Evolutionary conservation across 2,888 invertebrate genomes (phyloP).

Genomic region (Lasioglossum figueresi): DNA sequence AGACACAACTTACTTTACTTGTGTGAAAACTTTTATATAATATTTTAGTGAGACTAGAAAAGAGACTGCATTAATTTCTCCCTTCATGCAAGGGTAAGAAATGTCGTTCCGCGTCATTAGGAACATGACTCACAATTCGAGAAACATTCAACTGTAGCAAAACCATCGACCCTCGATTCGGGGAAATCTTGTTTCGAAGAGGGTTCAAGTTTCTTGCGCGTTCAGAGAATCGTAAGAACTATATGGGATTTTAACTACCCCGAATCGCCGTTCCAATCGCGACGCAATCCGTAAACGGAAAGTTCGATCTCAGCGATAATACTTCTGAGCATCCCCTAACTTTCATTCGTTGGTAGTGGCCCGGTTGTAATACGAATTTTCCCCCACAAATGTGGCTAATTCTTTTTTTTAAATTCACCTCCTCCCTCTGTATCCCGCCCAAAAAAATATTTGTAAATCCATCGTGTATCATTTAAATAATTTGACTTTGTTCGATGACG

Average conservation of each 20-base stretch:
- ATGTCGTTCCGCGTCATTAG: constrained; percentile 23
- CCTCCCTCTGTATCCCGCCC: too few relatives aligned
- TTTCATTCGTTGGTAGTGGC: too few relatives aligned
- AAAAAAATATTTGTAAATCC: not conserved
- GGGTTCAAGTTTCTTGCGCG: not conserved
- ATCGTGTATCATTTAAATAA: not conserved
- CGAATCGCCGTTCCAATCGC: constrained; percentile 1
- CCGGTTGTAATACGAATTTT: not conserved
- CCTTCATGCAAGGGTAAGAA: not conserved
- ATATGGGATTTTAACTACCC: constrained; percentile 12
- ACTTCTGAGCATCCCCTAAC: not conserved
- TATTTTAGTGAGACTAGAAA: too few relatives aligned
- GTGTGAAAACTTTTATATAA: too few relatives aligned
- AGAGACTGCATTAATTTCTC: not conserved
- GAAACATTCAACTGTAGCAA: not conserved
- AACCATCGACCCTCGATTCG: not conserved
- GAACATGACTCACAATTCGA: constrained; percentile 9
- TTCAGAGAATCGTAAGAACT: not conserved
- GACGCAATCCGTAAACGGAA: constrained; percentile 4
- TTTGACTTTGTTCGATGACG: not conserved
- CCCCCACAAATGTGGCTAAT: not conserved
- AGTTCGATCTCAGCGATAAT: not conserved
- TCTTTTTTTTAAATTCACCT: too few relatives aligned
- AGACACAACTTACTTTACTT: too few relatives aligned
- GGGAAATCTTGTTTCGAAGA: constrained; percentile 1